Evolutionary conservation across 2,888 invertebrate genomes (phyloP).

Genomic region (Agriopis leucophaearia): DNA sequence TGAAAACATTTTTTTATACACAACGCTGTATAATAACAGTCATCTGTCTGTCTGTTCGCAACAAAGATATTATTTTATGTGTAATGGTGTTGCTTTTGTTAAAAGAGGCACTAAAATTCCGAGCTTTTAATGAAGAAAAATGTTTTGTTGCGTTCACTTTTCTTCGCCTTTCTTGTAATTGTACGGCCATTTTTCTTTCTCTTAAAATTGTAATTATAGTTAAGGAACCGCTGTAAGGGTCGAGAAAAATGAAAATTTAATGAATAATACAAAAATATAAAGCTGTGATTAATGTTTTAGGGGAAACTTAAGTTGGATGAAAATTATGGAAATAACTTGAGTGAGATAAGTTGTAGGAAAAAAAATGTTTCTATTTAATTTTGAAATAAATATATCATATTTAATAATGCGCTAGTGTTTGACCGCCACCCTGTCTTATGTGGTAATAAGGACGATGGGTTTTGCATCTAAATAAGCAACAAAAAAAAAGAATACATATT

Average conservation of each 20-base stretch:
- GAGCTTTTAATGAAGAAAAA: constrained; percentile 34
- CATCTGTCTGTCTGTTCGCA: constrained; percentile 35
- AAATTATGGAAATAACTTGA: constrained; percentile 5
- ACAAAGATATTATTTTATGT: constrained; percentile 35
- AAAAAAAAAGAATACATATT: too few species aligned
- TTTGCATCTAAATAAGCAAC: too few species aligned
- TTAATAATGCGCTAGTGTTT: too few species aligned
- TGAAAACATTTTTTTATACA: constrained; percentile 37
- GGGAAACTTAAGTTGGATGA: background rate
- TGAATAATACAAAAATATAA: constrained; percentile 21
- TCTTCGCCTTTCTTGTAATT: constrained; percentile 21
- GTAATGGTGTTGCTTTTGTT: constrained; percentile 30
- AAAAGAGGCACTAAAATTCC: constrained; percentile 28
- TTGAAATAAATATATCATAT: background rate
- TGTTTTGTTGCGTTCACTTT: constrained; percentile 28
- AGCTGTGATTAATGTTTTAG: constrained; percentile 18
- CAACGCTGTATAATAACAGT: constrained; percentile 34
- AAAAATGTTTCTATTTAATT: background rate
- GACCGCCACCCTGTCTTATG: too few species aligned
- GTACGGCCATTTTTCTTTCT: constrained; percentile 20
- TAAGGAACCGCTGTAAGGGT: constrained; percentile 26
- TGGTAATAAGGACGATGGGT: too few species aligned
- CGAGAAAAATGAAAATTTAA: constrained; percentile 20
- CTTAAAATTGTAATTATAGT: constrained; percentile 30
- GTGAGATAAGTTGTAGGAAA: background rate